Base-by-base conservation (phyloP, 2,888 invertebrate genomes). In the Xestia sexstrigata region DNA sequence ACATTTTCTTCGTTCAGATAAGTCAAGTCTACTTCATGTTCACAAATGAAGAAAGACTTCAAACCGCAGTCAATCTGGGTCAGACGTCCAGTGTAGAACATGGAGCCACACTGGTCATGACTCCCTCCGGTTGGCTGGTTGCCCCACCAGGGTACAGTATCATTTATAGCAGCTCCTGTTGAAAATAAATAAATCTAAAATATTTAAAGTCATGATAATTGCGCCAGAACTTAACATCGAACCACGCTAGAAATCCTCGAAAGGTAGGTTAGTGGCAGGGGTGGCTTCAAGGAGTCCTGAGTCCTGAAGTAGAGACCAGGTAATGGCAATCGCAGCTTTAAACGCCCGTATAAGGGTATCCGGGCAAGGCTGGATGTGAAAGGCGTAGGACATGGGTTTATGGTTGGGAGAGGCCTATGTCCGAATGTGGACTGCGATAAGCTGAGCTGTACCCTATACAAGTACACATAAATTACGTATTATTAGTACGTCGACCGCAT, bases 41-140 rank as follows among this genome's bases (percentile, higher is more conserved):
- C 78, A 74, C 78, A 78, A 65, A 78, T 63, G 47, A 81, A 78
- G 8, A 55, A 81, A 30, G 74, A 47, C 9, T 81, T 81, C n/a
- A 55, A 15, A 20, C 47, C 15, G 13, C 78, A 78, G n/a, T 78
- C 47, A 0, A 78, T 30, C n/a, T 81, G 78, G 45, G n/a, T 81
- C 17, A 78, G 15, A 2, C 62, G 63, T 8, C 78, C 78, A 11
- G 39, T 65, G 55, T 78, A 78, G 47, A 78, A 78, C 81, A 78
- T 78, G 8, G 78, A 45, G 15, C 78, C 78, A 74, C 78, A 78
- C 20, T 81, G 78, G n/a, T 78, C 78, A 55, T 55, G 15, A 15
- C 1, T 55, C 47, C 78, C 78, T 63, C 1, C 55, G 0, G 3
- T 55, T 5, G 63, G 74, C 6, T 23, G 63, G 9, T 15, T 47